These are phyloP conservation scores for Nothoprocta perdicaria DNA, from an alignment of 2,113 vertebrate species.

Conservation along the genomic window DNA sequence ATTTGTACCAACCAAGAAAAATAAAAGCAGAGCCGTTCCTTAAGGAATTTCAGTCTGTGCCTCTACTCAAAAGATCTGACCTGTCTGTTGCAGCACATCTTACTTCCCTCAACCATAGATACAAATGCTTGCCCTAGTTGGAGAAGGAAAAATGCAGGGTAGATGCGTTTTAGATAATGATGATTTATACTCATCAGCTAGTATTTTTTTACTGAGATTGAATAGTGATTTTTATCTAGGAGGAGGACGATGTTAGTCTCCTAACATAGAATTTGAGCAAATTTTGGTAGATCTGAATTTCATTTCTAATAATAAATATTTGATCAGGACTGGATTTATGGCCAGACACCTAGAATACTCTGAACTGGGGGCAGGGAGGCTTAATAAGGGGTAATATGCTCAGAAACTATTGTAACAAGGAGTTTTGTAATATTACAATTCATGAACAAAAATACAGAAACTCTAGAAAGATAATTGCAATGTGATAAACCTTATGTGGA, in stretches of 20 bases:
- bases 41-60: neutral
- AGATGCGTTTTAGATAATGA: rapidly evolving
- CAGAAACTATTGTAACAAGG: neutral
- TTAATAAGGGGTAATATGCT: neutral
- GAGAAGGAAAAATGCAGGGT: neutral
- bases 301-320: neutral
- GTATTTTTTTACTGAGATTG: neutral
- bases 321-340: neutral
- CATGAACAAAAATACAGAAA: neutral
- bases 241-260: rapidly evolving
- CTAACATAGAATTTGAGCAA: neutral
- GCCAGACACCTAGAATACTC: neutral
- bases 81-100: neutral
- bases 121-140: rapidly evolving
- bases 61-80: neutral
- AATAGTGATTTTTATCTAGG: neutral
- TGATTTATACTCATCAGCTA: rapidly evolving
- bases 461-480: neutral
- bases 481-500: neutral
- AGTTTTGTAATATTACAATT: neutral
- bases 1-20: neutral
- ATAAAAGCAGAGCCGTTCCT: neutral
- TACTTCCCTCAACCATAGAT: neutral
- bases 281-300: neutral
- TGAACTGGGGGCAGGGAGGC: neutral